Evolutionary conservation across 2,797 vertebrate species (phyloP).

Genomic region (Eupleurogrammus muticus): DNA sequence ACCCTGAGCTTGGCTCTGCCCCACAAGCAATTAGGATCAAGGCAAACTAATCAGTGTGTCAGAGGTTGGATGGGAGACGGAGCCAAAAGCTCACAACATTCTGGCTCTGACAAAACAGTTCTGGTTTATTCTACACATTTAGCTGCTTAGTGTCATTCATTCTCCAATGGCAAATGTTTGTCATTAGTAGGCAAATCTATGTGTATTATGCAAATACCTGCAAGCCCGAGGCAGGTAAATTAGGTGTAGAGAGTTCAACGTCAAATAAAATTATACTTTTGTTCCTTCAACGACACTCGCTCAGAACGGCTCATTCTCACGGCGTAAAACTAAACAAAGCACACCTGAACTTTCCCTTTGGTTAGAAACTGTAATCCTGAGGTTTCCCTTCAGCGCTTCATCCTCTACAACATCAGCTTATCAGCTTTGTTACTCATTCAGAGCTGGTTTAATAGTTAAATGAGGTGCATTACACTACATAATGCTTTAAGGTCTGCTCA

Average conservation of each 20-base stretch:
- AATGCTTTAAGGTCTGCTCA: too few relatives aligned
- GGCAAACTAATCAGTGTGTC: constrained; percentile 84
- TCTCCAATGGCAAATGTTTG: constrained; percentile 88
- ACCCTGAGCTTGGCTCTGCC: constrained; percentile 79
- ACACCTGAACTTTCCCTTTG: too few relatives aligned
- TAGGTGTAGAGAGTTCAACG: constrained; percentile 79
- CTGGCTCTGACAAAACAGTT: constrained; percentile 69
- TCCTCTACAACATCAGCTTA: too few relatives aligned
- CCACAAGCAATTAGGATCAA: constrained; percentile 86
- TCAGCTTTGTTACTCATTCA: too few relatives aligned
- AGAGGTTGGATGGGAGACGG: constrained; percentile 80
- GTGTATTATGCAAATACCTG: constrained; percentile 85
- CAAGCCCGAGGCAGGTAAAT: constrained; percentile 78
- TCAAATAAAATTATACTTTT: constrained; percentile 6
- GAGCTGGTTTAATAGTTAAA: too few relatives aligned
- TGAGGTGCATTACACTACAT: too few relatives aligned
- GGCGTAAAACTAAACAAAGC: too few relatives aligned
- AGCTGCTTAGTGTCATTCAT: constrained; percentile 79
- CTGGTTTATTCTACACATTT: constrained; percentile 77
- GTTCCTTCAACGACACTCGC: background rate
- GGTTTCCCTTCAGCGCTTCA: too few relatives aligned
- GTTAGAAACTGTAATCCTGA: too few relatives aligned
- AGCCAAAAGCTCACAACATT: constrained; percentile 77
- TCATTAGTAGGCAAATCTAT: constrained; percentile 88
- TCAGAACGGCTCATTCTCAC: too few relatives aligned